A percentile compares a stretch with the other conserved stretches of the same genome.
Conservation (phyloP, 2,797 vertebrate genomes). For the Rallus crepitans region DNA sequence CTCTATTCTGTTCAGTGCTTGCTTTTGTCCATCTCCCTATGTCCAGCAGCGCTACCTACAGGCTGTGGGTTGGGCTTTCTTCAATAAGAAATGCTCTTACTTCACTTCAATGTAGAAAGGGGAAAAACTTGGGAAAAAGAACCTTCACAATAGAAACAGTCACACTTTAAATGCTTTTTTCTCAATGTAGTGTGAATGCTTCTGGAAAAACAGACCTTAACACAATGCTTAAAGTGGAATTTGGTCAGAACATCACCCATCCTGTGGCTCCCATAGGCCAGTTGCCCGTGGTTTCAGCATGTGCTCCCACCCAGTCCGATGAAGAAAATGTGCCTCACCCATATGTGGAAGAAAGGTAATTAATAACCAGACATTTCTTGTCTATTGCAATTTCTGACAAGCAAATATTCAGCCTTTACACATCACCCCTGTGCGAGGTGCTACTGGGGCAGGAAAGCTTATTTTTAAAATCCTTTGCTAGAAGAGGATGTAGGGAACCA, state of each 20-base stretch:
- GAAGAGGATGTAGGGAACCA: not conserved
- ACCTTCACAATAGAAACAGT: not conserved
- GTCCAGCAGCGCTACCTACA: not conserved
- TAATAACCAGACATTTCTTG: not conserved
- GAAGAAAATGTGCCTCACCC: not conserved
- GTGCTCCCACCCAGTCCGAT: not conserved
- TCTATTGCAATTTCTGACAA: not conserved
- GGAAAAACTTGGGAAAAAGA: not conserved
- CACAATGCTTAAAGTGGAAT: not conserved
- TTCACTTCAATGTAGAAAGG: not conserved
- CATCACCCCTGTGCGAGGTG: not conserved
- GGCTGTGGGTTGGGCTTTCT: not conserved
- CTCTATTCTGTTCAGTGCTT: not conserved
- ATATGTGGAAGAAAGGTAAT: not conserved
- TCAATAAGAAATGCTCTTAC: not conserved
- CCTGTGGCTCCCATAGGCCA: rapidly evolving
- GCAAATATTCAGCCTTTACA: not conserved
- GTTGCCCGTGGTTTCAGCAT: not conserved
- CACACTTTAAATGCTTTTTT: not conserved
- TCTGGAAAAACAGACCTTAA: not conserved
- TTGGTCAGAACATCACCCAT: not conserved
- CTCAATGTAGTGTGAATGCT: not conserved
- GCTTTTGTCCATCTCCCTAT: not conserved
- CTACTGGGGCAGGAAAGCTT: not conserved
- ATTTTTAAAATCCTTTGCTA: not conserved